A percentile compares a stretch with the other conserved stretches of the same genome.
These are phyloP conservation scores for Spodoptera littoralis DNA, from an alignment of 2,888 invertebrate species.

Conservation along the genomic window DNA sequence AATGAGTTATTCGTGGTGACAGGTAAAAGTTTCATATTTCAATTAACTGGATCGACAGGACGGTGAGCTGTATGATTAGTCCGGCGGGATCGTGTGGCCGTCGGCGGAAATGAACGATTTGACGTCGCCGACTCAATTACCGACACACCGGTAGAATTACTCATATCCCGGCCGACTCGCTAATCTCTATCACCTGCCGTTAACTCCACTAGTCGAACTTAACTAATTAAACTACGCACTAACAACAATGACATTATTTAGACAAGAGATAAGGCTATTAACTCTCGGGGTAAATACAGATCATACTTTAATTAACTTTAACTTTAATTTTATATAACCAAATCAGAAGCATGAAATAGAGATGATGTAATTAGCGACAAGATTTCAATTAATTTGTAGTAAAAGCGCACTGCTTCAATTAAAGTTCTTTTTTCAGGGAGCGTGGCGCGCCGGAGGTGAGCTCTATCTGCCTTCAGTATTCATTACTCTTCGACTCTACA, in stretches of 20 bases:
- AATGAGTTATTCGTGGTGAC: conserved; percentile 25
- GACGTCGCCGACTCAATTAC: conserved; percentile 64
- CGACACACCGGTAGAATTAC: conserved; percentile 54
- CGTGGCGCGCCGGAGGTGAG: conserved; percentile 58
- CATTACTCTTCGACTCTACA: conserved; percentile 77
- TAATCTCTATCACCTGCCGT: conserved; percentile 44
- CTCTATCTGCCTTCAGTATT: conserved; percentile 70
- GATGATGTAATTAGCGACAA: conserved; percentile 47
- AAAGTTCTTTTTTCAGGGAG: conserved; percentile 72
- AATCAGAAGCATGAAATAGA: conserved; percentile 9
- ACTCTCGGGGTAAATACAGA: conserved; percentile 1
- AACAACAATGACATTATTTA: conserved; percentile 15
- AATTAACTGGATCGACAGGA: conserved; percentile 46
- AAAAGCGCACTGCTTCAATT: conserved; percentile 76
- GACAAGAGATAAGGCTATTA: conserved; percentile 10
- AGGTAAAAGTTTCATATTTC: conserved; percentile 60
- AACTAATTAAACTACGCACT: conserved; percentile 45
- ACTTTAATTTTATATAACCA: conserved; percentile 8
- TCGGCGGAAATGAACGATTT: conserved; percentile 61
- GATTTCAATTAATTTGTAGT: conserved; percentile 73
- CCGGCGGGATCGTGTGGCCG: conserved; percentile 50
- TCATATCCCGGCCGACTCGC: conserved; percentile 53
- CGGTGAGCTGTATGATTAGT: conserved; percentile 57
- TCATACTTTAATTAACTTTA: conserved; percentile 10
- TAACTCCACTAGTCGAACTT: conserved; percentile 19